These are phyloP conservation scores for Holothuria scabra DNA, from an alignment of 53 echinoderm and acorn worm genomes.

Conservation along the genomic window DNA sequence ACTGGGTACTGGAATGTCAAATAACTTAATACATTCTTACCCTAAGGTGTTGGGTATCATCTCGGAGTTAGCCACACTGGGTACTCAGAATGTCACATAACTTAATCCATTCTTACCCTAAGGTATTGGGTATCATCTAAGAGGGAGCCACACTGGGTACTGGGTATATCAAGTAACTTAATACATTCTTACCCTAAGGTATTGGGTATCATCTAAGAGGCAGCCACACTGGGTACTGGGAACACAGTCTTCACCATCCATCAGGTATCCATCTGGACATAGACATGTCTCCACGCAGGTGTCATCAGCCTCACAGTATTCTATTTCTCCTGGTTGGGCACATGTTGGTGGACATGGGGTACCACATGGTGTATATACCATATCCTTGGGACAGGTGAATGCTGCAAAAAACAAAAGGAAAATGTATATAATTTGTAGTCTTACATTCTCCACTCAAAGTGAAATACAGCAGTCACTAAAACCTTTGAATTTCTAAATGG, in stretches of 20 bases:
- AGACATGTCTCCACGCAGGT: conserved; percentile 72
- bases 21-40: too few relatives aligned
- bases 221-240: conserved; percentile 73
- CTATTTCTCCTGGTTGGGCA: conserved; percentile 32
- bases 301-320: conserved; percentile 54
- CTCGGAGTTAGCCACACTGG: too few relatives aligned
- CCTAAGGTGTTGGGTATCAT: too few relatives aligned
- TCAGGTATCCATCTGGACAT: conserved; percentile 63
- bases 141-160: conserved; percentile 2
- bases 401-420: conserved; percentile 35
- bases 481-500: too few relatives aligned
- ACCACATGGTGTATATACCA: conserved; percentile 61
- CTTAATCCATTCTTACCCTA: conserved; percentile 41
- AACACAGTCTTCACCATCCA: conserved; percentile 69
- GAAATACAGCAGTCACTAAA: too few relatives aligned
- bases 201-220: conserved; percentile 48
- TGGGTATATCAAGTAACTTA: background rate
- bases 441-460: too few relatives aligned
- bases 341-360: conserved; percentile 65
- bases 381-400: conserved; percentile 60
- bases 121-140: conserved; percentile 53
- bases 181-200: conserved; percentile 57
- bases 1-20: too few relatives aligned
- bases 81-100: too few relatives aligned
- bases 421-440: background rate